Conservation (phyloP, 2,797 vertebrate genomes). For the Brachyalestes nurse region DNA sequence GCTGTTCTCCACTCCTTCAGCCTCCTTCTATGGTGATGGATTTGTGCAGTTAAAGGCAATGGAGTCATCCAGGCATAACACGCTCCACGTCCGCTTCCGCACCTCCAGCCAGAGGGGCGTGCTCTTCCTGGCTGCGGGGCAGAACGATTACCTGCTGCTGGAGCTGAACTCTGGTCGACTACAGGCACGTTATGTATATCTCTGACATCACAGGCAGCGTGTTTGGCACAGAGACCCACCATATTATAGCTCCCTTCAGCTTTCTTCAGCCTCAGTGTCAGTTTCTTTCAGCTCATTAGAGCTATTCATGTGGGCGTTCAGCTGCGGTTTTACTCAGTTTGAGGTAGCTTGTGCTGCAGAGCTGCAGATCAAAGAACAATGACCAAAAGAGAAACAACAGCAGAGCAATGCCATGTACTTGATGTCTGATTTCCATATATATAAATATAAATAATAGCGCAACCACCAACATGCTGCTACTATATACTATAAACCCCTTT, state of each 20-base stretch:
- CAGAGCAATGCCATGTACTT: background rate
- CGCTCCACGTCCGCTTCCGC: conserved; percentile 84
- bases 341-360: background rate
- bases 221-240: conserved; percentile 43
- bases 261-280: conserved; percentile 4
- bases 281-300: conserved; percentile 5
- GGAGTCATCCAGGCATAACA: conserved; percentile 78
- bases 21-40: conserved; percentile 91
- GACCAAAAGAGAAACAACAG: background rate
- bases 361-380: background rate
- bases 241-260: background rate
- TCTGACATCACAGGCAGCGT: conserved; percentile 52
- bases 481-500: conserved; percentile 51
- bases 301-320: background rate
- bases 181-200: conserved; percentile 77
- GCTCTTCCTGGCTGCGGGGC: conserved; percentile 88
- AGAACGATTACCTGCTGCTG: conserved; percentile 81
- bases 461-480: conserved; percentile 8
- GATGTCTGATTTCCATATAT: too few species aligned
- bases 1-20: conserved; percentile 65
- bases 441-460: conserved; percentile 47
- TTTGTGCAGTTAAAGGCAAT: conserved; percentile 83
- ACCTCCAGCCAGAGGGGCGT: conserved; percentile 85
- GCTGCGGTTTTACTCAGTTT: background rate
- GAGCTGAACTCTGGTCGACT: conserved; percentile 83